Conservation (phyloP, 2,797 vertebrate genomes). For the Xyrichtys novacula region DNA sequence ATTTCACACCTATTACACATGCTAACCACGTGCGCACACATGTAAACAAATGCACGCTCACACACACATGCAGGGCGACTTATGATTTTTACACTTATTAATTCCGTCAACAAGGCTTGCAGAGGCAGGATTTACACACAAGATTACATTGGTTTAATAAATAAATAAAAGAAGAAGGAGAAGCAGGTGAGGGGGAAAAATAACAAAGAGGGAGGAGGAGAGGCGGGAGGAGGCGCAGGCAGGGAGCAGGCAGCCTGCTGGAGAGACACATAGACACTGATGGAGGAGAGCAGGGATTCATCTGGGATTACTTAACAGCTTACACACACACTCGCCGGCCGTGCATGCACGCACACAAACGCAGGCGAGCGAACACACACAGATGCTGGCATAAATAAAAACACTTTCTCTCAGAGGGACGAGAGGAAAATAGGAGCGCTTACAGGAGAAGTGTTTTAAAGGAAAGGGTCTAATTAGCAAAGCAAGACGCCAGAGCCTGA, state of each 20-base stretch:
- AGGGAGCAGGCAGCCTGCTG: conserved; percentile 68
- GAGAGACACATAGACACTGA: conserved; percentile 75
- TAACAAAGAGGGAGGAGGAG: conserved; percentile 61
- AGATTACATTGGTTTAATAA: conserved; percentile 81
- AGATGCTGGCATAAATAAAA: conserved; percentile 84
- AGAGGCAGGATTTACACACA: conserved; percentile 82
- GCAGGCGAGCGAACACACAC: conserved; percentile 51
- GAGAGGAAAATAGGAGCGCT: conserved; percentile 81
- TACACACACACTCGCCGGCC: conserved; percentile 62
- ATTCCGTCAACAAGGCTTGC: conserved; percentile 80
- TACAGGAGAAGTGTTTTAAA: conserved; percentile 84
- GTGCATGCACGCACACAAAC: conserved; percentile 21
- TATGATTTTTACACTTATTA: conserved; percentile 83
- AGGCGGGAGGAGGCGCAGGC: conserved; percentile 45
- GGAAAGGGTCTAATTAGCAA: conserved; percentile 88
- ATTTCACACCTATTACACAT: conserved; percentile 81
- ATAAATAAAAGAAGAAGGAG: conserved; percentile 38
- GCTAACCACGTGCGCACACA: conserved; percentile 68
- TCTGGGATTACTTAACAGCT: conserved; percentile 85
- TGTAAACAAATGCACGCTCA: conserved; percentile 72
- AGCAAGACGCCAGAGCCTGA: conserved; percentile 80
- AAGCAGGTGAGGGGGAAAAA: conserved; percentile 45
- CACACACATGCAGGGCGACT: conserved; percentile 67
- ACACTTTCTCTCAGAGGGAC: conserved; percentile 83
- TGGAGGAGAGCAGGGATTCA: conserved; percentile 80